Conservation (phyloP, 1,140 invertebrate genomes). For the Pararge aegeria region DNA sequence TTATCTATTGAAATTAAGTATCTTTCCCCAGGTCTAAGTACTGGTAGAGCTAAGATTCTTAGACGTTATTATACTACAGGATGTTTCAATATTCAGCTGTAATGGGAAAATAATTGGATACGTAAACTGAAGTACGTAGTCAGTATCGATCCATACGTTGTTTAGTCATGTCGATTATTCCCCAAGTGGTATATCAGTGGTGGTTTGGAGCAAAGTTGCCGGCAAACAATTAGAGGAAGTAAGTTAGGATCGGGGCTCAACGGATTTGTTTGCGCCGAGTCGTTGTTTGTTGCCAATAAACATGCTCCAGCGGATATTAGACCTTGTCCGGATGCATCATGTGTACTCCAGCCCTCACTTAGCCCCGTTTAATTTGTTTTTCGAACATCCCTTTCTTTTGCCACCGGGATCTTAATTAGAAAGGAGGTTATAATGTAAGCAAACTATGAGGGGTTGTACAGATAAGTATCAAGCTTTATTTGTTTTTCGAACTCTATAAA, state of each 20-base stretch:
- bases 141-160: not conserved
- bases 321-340: slow-evolving; percentile 53
- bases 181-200: slow-evolving; percentile 22
- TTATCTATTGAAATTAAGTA: too few relatives aligned
- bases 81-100: too few relatives aligned
- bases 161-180: slow-evolving; percentile 17
- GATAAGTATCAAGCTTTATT: not conserved
- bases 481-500: not conserved
- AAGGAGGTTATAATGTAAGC: not conserved
- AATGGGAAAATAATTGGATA: too few relatives aligned
- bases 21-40: too few relatives aligned
- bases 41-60: too few relatives aligned
- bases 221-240: slow-evolving; percentile 49
- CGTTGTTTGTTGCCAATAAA: slow-evolving; percentile 61
- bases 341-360: slow-evolving; percentile 19
- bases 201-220: slow-evolving; percentile 38
- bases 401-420: not conserved
- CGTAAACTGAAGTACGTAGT: too few relatives aligned
- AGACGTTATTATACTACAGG: too few relatives aligned
- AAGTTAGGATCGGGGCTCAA: slow-evolving; percentile 45
- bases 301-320: slow-evolving; percentile 66
- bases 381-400: slow-evolving; percentile 35
- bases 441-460: not conserved
- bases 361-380: slow-evolving; percentile 30
- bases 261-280: slow-evolving; percentile 55